These are phyloP conservation scores for Mycogona germanica DNA, from an alignment of 2,888 invertebrate genomes.

Conservation along the genomic window DNA sequence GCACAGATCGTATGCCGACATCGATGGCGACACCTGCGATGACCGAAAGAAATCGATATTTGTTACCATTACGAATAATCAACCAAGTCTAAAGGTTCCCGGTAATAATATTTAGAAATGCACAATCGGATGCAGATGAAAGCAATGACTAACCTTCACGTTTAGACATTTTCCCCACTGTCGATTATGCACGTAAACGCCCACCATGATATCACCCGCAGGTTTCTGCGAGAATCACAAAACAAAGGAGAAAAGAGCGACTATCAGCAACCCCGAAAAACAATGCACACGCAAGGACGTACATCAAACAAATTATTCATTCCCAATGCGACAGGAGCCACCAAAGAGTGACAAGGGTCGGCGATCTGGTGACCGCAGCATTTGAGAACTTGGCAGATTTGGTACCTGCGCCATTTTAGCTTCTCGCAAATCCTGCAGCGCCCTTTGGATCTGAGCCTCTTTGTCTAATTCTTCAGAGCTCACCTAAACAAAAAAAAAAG, in stretches of 20 bases:
- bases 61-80: neutral
- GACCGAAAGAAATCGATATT: neutral
- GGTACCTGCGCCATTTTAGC: slow-evolving; percentile 19
- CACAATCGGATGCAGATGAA: neutral
- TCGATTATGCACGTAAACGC: slow-evolving; percentile 22
- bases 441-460: slow-evolving; percentile 60
- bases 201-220: slow-evolving; percentile 23
- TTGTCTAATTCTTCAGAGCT: slow-evolving; percentile 58
- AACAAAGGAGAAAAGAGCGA: too few relatives aligned
- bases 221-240: slow-evolving; percentile 20
- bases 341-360: too few relatives aligned
- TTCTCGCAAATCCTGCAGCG: slow-evolving; percentile 38
- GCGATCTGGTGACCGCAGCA: too few relatives aligned
- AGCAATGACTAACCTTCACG: slow-evolving; percentile 17
- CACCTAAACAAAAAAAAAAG: slow-evolving; percentile 33
- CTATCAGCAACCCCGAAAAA: too few relatives aligned
- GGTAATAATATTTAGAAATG: neutral
- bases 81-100: neutral
- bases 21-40: slow-evolving; percentile 56
- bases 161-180: slow-evolving; percentile 23
- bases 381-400: too few relatives aligned
- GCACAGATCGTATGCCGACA: slow-evolving; percentile 62
- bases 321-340: too few relatives aligned
- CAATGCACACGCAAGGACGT: too few relatives aligned
- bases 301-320: too few relatives aligned